Percentiles rank a stretch among this genome's conserved stretches.
phyloP scores from a whole-genome alignment of 2,888 invertebrate species.

The Cryptops parisi region DNA sequence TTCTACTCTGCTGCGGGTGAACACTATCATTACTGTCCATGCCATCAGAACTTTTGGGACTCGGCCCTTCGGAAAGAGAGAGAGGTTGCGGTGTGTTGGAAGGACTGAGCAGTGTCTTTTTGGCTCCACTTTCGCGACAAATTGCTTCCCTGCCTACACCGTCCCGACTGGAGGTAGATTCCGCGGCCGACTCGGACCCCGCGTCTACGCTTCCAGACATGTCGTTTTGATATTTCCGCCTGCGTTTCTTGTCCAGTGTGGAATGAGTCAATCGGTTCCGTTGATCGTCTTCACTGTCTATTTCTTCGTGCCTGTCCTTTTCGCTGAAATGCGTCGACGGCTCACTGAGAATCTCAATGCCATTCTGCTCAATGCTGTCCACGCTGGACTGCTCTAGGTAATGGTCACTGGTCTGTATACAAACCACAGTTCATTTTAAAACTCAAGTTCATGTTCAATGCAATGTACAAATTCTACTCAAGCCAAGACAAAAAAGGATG shows the following conservation, averaged over 20 bases:
- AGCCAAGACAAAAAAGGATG: too few relatives aligned
- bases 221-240: not conserved
- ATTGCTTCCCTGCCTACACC: constrained; percentile 7
- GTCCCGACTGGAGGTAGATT: constrained; percentile 10
- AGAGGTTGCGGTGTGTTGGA: constrained; percentile 8
- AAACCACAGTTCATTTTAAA: too few relatives aligned
- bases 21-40: constrained; percentile 14
- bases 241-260: not conserved
- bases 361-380: constrained; percentile 11
- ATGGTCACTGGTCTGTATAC: constrained; percentile 4
- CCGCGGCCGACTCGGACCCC: constrained; percentile 7
- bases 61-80: constrained; percentile 7
- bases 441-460: too few relatives aligned
- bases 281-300: constrained; percentile 7
- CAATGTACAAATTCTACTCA: too few relatives aligned
- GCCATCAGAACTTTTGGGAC: constrained; percentile 14
- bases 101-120: constrained; percentile 17
- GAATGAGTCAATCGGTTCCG: not conserved
- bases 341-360: constrained; percentile 6
- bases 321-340: constrained; percentile 9
- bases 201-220: not conserved
- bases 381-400: constrained; percentile 8
- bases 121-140: not conserved
- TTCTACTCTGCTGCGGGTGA: constrained; percentile 10
- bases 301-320: constrained; percentile 3